Base-by-base conservation (phyloP, 2,113 vertebrate genomes). In the Rhinolophus sinicus region DNA sequence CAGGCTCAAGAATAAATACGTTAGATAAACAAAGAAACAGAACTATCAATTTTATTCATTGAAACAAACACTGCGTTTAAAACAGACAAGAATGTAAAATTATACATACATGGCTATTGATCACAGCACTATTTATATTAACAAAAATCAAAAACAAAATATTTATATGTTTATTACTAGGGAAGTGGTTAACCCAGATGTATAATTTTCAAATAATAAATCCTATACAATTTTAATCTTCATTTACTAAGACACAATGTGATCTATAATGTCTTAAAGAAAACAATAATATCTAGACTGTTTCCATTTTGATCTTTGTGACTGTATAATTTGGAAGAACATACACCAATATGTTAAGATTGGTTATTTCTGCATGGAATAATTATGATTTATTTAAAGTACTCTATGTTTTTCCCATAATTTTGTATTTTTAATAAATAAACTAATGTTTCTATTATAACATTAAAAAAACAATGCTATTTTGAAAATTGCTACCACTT, bases 1-100 rank as follows among this genome's bases (percentile, higher is more conserved):
- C 56, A 93, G 64, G 15, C 24, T 90, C 24, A 89, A 96, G 28
- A 96, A 94, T 76, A 92, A 95, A 91, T 88, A 69, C 6, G 82
- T 35, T 82, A 73, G 85, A 86, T 70, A 95, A 75, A 94, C 40
- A 62, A 86, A 93, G 58, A 95, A 95, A 92, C 30, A 65, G 16
- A 94, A 85, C 15, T 81, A 62, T 12, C n/a, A 91, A 14, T 73
- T 94, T 88, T 82, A 86, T 76, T 94, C 30, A 89, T 22, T 87
- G 44, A 97, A 88, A 78, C 22, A 94, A 94, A 86, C n/a, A 93
- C 15, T 67, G 60, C 15, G 64, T 81, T 93, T 81, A 72, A 85
- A 90, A 82, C 5, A 89, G 73, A 78, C 14, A 94, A 86, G 24
- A 95, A 93, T 47, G 8, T 6, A 93, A 93, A 95, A 60, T 88